These are phyloP conservation scores for Scaptomyza reducta DNA, from an alignment of 2,888 invertebrate genomes.

Conservation along the genomic window DNA sequence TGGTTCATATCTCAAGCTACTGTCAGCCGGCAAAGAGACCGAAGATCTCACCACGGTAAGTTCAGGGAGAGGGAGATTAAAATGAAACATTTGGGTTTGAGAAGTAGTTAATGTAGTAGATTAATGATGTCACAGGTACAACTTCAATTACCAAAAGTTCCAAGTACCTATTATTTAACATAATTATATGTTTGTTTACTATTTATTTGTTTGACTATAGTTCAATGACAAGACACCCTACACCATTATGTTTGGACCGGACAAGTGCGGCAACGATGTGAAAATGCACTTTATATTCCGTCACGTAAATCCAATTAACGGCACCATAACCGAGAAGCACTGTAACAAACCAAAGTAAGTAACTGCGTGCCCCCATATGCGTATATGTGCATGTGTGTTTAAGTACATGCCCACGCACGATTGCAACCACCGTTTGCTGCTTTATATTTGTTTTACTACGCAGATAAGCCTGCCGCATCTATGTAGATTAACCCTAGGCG, in stretches of 20 bases:
- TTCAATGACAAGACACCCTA: constrained; percentile 98
- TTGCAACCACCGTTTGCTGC: constrained; percentile 17
- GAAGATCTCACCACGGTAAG: constrained; percentile 88
- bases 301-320: constrained; percentile 96
- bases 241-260: constrained; percentile 99
- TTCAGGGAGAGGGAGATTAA: not conserved
- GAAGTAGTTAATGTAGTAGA: no score
- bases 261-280: constrained; percentile 98
- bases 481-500: constrained; percentile 42
- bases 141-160: no score
- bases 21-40: constrained; percentile 89
- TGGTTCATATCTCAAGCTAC: constrained; percentile 97
- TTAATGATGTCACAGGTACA: no score
- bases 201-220: constrained; percentile 48
- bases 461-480: constrained; percentile 30
- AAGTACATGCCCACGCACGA: not conserved
- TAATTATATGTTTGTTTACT: not conserved
- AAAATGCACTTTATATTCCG: constrained; percentile 97
- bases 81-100: no score
- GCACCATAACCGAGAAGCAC: constrained; percentile 96
- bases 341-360: constrained; percentile 93
- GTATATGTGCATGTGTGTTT: no score
- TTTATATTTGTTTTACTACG: not conserved
- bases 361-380: constrained; percentile 16
- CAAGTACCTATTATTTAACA: not conserved